Base-by-base conservation (phyloP, 2,888 invertebrate genomes). In the Callosobruchus maculatus region DNA sequence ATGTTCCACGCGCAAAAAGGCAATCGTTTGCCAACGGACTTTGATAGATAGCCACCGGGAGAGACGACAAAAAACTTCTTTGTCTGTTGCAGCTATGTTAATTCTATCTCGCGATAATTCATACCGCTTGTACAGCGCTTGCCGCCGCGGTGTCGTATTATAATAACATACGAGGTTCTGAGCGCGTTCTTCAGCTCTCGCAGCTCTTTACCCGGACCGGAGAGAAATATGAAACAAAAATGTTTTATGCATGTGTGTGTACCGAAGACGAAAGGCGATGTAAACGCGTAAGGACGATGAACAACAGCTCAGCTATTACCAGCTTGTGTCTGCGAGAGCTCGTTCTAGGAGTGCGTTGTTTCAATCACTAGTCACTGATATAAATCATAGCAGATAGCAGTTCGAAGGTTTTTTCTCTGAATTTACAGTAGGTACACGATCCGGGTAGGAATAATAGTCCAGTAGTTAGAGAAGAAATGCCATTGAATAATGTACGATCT, bases 41-140 rank as follows among this genome's bases (percentile, higher is more conserved):
- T 81, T 85, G 85, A 85, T 83, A 83, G 84, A 85, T 85, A 84
- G 82, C 83, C 84, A 83, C 82, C 83, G 79, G 81, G 80, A 81
- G 81, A 81, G 81, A 82, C 80, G 80, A 83, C 81, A 84, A 84
- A 84, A 83, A 83, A 80, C 81, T 80, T 82, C 83, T 83, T 84
- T 82, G 82, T 83, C 81, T 81, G 83, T 80, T 80, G 82, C 78
- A 81, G 80, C 80, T 82, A 84, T 84, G 84, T 84, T 84, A 84
- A 84, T 85, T 84, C 83, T 78, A 79, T 80, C 80, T 77, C 79
- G 82, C 82, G 81, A 83, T 84, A 83, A 83, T 83, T 84, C 83
- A 84, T 83, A 82, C 82, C 80, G 81, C 81, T 82, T 83, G 81
- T 81, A 82, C 80, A 81, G 20, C 80, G 80, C 80, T 81, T 80